phyloP scores from a whole-genome alignment of 2,888 invertebrate genomes.

The Campaea margaritaria region DNA sequence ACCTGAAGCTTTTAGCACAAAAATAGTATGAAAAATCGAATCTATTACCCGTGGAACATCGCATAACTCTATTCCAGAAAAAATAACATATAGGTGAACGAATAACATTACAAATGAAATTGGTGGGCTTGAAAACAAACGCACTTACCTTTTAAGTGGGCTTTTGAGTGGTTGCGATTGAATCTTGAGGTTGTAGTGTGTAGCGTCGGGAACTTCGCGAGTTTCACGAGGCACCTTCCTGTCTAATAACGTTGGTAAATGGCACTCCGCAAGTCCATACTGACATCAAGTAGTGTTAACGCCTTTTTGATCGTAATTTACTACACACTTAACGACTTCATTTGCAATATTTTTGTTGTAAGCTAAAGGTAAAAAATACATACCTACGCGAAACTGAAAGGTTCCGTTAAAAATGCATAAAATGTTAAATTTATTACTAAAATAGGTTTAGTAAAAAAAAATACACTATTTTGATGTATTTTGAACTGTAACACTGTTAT shows the following conservation, averaged over 20 bases:
- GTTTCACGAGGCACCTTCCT: constrained; percentile 38
- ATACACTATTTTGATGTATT: neutral
- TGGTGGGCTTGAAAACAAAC: constrained; percentile 33
- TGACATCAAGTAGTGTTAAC: constrained; percentile 44
- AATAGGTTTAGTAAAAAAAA: neutral
- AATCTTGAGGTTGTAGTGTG: constrained; percentile 60
- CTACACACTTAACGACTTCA: constrained; percentile 16
- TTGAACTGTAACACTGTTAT: constrained; percentile 7
- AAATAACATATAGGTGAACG: neutral
- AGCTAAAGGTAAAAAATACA: neutral
- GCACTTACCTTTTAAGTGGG: constrained; percentile 58
- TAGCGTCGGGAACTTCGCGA: constrained; percentile 31
- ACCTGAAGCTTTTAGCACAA: constrained; percentile 53
- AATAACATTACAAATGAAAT: constrained; percentile 15
- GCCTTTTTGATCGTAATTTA: constrained; percentile 35
- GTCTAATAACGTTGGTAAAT: constrained; percentile 58
- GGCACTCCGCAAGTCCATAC: constrained; percentile 37
- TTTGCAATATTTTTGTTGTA: neutral
- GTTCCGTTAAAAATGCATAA: too few species aligned
- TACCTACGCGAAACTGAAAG: too few species aligned
- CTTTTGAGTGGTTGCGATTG: constrained; percentile 57
- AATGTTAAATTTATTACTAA: too few species aligned
- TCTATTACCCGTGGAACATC: constrained; percentile 54
- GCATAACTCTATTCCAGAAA: constrained; percentile 36
- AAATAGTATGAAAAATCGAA: constrained; percentile 62